Percentiles rank a stretch among this genome's conserved stretches.
phyloP scores from a whole-genome alignment of 1,140 invertebrate genomes.

The Cydia fagiglandana region DNA sequence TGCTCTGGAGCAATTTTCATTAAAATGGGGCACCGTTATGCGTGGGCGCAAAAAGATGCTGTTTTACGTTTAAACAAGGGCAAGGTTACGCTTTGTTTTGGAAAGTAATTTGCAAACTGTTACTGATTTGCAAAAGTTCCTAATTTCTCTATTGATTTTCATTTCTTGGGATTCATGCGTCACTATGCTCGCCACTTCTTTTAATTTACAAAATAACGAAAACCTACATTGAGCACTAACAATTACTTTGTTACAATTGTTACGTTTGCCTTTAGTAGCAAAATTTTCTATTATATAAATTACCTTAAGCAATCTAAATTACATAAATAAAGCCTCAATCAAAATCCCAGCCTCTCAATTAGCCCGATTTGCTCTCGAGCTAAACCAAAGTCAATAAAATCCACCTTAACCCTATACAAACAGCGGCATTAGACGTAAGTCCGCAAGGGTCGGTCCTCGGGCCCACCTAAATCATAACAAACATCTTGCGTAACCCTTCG shows the following conservation, averaged over 20 bases:
- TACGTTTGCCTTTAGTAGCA: too few species aligned
- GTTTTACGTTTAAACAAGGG: slow-evolving; percentile 35
- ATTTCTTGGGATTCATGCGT: not conserved
- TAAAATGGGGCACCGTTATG: slow-evolving; percentile 50
- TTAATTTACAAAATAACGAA: not conserved
- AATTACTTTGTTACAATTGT: not conserved
- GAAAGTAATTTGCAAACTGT: slow-evolving; percentile 15
- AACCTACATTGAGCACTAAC: too few species aligned
- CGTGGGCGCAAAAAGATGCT: slow-evolving; percentile 41
- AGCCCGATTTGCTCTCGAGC: slow-evolving; percentile 5
- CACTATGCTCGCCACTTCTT: not conserved
- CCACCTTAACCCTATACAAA: slow-evolving; percentile 31
- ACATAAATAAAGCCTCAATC: not conserved
- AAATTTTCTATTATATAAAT: not conserved
- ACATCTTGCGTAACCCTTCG: slow-evolving; percentile 71
- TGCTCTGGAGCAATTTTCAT: slow-evolving; percentile 43
- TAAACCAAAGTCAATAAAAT: slow-evolving; percentile 27
- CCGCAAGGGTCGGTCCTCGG: slow-evolving; percentile 36
- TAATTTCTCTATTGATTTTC: not conserved
- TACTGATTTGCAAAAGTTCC: not conserved
- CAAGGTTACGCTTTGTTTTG: slow-evolving; percentile 15
- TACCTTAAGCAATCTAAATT: not conserved
- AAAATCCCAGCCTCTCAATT: slow-evolving; percentile 10
- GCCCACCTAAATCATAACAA: slow-evolving; percentile 71
- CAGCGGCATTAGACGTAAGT: slow-evolving; percentile 32